Evolutionary conservation across 2,113 vertebrate species (phyloP), one percentile per base, ranked within the genome.

Genomic region (Vidua macroura): DNA sequence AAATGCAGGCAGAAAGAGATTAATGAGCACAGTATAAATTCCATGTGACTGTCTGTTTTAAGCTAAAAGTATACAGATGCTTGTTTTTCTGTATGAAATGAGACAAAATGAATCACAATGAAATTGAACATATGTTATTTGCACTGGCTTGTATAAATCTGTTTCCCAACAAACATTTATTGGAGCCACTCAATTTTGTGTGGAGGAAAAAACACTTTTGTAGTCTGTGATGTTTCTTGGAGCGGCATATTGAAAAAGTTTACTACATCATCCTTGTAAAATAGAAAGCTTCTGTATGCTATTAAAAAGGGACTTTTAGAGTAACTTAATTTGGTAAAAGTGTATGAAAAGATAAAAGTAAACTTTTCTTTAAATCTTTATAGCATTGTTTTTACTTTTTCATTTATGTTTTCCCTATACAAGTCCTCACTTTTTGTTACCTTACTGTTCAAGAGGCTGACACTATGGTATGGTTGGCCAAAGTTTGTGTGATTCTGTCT

Each of bases 371-470:
- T 77, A 41, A 39, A 17, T 78, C 22, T 86, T 86, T n/a, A 16
- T 43, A 5, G 23, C 1, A 1, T 24, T 49, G 13, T 58, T 78
- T 83, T 28, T 17, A 9, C 25, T 74, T 83, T 51, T 33, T 77
- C 28, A 31, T 82, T 75, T 39, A 44, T 27, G 1, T 60, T 30
- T 94, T 30, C 31, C 11, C 12, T 43, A 0, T 14, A 16, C 8
- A n/a, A 79, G n/a, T 62, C 23, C 9, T 83, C 15, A 18, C 4
- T 3, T 27, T 68, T 7, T 75, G 39, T 82, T 68, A 23, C 28
- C 1, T 56, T 69, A 35, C 24, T 1, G 0, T 68, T 79, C 0
- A 10, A 56, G 66, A 82, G 14, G 5, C 21, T 67, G 18, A 46
- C 21, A 11, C 13, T 35, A 0, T 48, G 17, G 52, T 39, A 10